Conservation (phyloP, 2,888 invertebrate genomes). For the Diaperis boleti region DNA sequence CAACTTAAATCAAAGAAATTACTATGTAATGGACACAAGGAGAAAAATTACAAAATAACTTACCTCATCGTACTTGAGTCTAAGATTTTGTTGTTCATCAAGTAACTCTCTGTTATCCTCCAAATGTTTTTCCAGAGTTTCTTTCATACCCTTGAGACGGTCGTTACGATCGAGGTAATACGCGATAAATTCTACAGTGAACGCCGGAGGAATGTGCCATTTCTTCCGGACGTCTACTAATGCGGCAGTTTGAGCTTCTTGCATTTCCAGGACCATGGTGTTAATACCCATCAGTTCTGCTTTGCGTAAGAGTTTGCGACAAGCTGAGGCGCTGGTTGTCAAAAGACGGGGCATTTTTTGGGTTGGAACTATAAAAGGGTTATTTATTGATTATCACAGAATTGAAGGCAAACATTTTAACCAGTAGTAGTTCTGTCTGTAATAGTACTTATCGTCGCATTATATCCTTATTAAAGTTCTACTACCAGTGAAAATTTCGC, state of each 20-base stretch:
- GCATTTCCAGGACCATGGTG: conserved; percentile 82
- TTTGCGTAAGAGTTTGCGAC: conserved; percentile 84
- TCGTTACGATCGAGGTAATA: conserved; percentile 93
- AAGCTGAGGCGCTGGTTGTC: conserved; percentile 91
- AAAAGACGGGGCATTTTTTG: conserved; percentile 94
- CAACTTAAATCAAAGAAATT: conserved; percentile 57
- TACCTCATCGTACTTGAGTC: conserved; percentile 84
- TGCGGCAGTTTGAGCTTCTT: conserved; percentile 85
- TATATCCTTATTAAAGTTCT: too few relatives aligned
- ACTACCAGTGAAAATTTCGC: too few relatives aligned
- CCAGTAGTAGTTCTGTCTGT: too few relatives aligned
- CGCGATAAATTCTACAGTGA: conserved; percentile 94
- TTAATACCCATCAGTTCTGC: conserved; percentile 93
- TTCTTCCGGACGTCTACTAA: conserved; percentile 90
- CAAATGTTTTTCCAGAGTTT: conserved; percentile 77
- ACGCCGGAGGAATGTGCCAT: conserved; percentile 94
- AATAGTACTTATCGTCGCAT: too few relatives aligned
- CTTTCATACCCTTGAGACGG: conserved; percentile 82
- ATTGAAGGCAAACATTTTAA: too few relatives aligned
- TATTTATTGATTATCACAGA: too few relatives aligned
- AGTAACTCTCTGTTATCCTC: conserved; percentile 78
- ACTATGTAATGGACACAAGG: conserved; percentile 10
- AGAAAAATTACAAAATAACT: conserved; percentile 17
- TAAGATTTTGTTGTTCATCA: conserved; percentile 81
- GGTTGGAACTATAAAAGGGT: conserved; percentile 82